Percentiles rank a stretch among this genome's conserved stretches.
Evolutionary conservation across 2,888 invertebrate species (phyloP).

Genomic region (Clitarchus hookeri): DNA sequence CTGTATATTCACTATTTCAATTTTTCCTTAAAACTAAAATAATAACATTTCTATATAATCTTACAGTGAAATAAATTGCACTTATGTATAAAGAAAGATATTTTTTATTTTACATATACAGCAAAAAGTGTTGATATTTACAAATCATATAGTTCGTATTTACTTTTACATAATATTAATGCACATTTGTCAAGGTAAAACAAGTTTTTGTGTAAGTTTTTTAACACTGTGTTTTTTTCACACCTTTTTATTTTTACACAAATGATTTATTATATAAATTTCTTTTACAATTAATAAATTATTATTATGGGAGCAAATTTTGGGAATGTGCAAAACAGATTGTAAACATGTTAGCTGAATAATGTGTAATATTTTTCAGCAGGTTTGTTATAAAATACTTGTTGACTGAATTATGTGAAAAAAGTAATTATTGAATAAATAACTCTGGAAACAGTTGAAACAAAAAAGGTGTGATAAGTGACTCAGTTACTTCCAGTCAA

Average conservation of each 20-base stretch:
- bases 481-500: no score
- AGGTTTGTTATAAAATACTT: no score
- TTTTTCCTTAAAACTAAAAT: no score
- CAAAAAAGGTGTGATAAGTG: no score
- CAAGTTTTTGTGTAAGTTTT: background rate
- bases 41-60: no score
- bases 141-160: conserved; percentile 33
- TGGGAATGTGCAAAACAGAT: background rate
- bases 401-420: no score
- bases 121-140: conserved; percentile 38
- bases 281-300: background rate
- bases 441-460: no score
- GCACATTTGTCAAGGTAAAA: conserved; percentile 9
- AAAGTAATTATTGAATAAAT: no score
- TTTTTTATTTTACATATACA: conserved; percentile 39
- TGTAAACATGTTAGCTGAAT: no score
- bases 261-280: background rate
- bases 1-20: no score
- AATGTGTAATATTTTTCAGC: no score
- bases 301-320: background rate
- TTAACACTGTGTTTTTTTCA: background rate
- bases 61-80: background rate
- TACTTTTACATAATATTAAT: background rate
- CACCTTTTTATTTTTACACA: background rate
- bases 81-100: conserved; percentile 37